Evolutionary conservation across 2,113 vertebrate genomes (phyloP).

Genomic region (Rafetus swinhoei): DNA sequence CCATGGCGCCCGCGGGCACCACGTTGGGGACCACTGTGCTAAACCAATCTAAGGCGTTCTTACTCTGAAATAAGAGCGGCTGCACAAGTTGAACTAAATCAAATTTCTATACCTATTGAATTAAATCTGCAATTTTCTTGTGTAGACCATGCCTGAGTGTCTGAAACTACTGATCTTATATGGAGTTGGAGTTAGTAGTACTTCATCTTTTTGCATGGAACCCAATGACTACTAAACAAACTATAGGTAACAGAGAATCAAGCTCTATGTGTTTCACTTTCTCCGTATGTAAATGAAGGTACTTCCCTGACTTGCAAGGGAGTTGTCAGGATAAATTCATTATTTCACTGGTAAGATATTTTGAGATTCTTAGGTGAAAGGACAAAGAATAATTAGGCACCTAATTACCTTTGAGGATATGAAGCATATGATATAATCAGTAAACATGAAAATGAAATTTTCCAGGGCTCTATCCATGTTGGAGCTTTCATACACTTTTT

Average conservation of each 20-base stretch:
- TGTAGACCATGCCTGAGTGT: not conserved
- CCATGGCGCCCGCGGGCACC: no score
- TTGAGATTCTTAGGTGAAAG: slow-evolving; percentile 42
- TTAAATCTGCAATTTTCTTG: not conserved
- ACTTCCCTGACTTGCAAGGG: slow-evolving; percentile 5
- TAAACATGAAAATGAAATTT: slow-evolving; percentile 22
- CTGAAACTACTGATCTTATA: not conserved
- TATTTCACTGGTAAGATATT: slow-evolving; percentile 39
- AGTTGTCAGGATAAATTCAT: slow-evolving; percentile 37
- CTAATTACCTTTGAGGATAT: not conserved
- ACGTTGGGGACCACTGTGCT: no score
- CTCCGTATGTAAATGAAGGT: not conserved
- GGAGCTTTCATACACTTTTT: not conserved
- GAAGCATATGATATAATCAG: not conserved
- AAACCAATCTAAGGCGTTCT: slow-evolving; percentile 15
- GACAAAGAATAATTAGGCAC: slow-evolving; percentile 23
- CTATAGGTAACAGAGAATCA: not conserved
- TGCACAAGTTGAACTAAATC: not conserved
- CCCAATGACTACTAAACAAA: not conserved
- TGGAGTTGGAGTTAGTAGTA: slow-evolving; percentile 8
- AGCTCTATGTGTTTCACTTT: not conserved
- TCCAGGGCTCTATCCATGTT: not conserved
- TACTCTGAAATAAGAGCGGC: not conserved
- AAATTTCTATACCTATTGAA: slow-evolving; percentile 4
- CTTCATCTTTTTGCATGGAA: not conserved